Evolutionary conservation across 2,113 vertebrate species (phyloP).

Genomic region (Vombatus ursinus): DNA sequence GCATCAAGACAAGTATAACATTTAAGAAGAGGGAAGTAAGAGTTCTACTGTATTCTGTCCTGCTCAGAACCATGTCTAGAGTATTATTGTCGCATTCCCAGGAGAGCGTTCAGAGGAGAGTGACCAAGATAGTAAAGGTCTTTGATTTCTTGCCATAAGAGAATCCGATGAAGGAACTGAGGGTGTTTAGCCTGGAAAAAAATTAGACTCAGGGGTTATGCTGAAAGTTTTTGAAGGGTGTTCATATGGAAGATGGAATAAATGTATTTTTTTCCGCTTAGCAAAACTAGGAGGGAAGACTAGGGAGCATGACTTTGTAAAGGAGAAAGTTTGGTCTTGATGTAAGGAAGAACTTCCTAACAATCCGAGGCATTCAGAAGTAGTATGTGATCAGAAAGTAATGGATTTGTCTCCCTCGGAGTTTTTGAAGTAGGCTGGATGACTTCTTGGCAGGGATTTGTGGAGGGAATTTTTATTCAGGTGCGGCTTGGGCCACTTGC

Average conservation of each 20-base stretch:
- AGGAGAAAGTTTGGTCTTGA: background rate
- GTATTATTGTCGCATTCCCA: background rate
- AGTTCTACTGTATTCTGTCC: background rate
- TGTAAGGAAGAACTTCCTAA: background rate
- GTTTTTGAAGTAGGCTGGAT: background rate
- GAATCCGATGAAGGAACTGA: background rate
- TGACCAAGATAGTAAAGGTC: background rate
- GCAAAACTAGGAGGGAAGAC: background rate
- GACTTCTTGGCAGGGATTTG: background rate
- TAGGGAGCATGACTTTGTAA: background rate
- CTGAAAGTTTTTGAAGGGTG: background rate
- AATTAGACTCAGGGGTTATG: background rate
- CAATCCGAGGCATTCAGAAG: background rate
- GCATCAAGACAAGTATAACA: background rate
- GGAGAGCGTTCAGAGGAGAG: background rate
- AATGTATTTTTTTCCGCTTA: background rate
- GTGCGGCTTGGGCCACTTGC: background rate
- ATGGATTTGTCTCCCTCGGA: background rate
- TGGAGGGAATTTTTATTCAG: background rate
- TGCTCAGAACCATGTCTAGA: background rate
- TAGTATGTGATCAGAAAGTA: background rate
- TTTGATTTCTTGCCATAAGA: background rate
- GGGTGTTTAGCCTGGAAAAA: background rate
- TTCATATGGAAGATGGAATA: background rate
- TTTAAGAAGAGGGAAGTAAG: background rate